These are phyloP conservation scores for Mesorhabditis sp. DNA, from an alignment of 2,888 invertebrate genomes.

Conservation along the genomic window DNA sequence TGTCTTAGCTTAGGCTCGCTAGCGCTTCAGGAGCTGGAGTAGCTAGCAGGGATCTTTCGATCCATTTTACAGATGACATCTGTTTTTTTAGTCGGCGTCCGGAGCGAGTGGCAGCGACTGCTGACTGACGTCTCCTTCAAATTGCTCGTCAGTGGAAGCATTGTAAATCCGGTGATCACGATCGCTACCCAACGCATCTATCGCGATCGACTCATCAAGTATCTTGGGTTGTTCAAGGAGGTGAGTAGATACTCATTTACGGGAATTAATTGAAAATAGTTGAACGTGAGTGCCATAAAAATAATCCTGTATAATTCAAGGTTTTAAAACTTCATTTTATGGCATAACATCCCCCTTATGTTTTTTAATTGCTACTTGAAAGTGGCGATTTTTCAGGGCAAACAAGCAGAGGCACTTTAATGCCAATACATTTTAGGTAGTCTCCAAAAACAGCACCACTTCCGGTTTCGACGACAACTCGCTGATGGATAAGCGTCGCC, in stretches of 20 bases:
- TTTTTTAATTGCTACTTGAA: too few species aligned
- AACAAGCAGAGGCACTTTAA: too few species aligned
- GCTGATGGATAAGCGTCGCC: neutral
- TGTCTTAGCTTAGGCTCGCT: too few species aligned
- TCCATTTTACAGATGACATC: too few species aligned
- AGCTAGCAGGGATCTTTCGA: too few species aligned
- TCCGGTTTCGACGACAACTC: neutral
- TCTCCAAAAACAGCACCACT: neutral
- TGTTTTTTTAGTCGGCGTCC: neutral
- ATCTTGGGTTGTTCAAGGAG: neutral
- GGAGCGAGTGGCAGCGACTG: conserved; percentile 4
- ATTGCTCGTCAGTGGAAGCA: conserved; percentile 52
- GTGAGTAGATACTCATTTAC: neutral
- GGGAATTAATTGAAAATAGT: too few species aligned
- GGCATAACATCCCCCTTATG: too few species aligned
- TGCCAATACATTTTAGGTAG: neutral
- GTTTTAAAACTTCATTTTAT: too few species aligned
- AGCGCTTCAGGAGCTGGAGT: too few species aligned
- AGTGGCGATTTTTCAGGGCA: too few species aligned
- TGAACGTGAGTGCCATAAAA: too few species aligned
- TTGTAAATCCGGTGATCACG: conserved; percentile 54
- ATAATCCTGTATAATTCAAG: too few species aligned
- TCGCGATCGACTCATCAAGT: conserved; percentile 11
- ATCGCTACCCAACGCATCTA: conserved; percentile 51
- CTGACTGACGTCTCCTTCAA: conserved; percentile 39